These are phyloP conservation scores for Crotalus tigris DNA, from an alignment of 2,113 vertebrate species.

Conservation along the genomic window DNA sequence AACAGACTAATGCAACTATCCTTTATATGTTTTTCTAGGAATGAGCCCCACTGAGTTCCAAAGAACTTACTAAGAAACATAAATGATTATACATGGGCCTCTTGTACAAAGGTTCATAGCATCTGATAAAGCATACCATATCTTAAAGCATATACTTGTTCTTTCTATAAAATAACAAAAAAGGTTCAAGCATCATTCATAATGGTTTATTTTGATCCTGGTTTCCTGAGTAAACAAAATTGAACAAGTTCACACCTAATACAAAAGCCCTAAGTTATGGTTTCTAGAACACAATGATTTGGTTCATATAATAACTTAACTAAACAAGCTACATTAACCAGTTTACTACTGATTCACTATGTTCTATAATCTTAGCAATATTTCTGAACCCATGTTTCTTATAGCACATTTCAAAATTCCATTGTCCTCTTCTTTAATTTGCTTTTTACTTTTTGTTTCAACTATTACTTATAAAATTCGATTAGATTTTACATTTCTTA, in stretches of 20 bases:
- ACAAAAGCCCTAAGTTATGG: not conserved
- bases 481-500: not conserved
- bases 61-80: not conserved
- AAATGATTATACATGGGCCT: not conserved
- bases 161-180: not conserved
- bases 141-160: not conserved
- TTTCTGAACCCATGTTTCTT: not conserved
- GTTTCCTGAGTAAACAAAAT: not conserved
- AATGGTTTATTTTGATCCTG: not conserved
- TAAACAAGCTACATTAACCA: not conserved
- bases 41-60: not conserved
- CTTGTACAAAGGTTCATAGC: not conserved
- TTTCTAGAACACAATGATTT: not conserved
- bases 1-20: not conserved
- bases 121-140: not conserved
- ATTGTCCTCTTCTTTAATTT: not conserved
- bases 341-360: not conserved
- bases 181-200: not conserved
- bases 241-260: not conserved
- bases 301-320: not conserved
- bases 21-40: too few species aligned
- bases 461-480: not conserved
- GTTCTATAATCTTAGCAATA: not conserved
- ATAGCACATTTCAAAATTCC: not conserved
- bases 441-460: not conserved